Evolutionary conservation across 2,888 invertebrate species (phyloP).

Genomic region (Agonopterix heracliana): DNA sequence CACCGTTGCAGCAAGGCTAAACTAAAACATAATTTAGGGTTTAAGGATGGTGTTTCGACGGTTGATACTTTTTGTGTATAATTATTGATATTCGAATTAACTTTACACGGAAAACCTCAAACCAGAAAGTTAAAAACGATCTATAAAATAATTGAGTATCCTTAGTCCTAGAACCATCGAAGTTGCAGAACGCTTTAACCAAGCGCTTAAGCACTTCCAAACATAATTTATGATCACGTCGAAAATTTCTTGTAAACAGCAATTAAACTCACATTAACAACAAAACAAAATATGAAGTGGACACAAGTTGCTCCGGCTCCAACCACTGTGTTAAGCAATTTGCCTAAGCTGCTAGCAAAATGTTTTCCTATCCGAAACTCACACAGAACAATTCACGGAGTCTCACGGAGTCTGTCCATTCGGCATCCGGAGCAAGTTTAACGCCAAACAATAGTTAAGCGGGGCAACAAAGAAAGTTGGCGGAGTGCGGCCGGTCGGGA

Average conservation of each 20-base stretch:
- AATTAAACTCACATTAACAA: slow-evolving; percentile 58
- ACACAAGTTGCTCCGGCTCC: slow-evolving; percentile 27
- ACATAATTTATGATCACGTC: background rate
- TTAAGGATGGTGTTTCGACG: too few relatives aligned
- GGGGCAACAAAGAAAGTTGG: slow-evolving; percentile 64
- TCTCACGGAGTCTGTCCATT: slow-evolving; percentile 54
- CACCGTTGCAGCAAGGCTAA: too few relatives aligned
- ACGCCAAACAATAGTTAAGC: slow-evolving; percentile 62
- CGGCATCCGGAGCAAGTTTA: slow-evolving; percentile 59
- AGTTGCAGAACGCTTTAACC: too few relatives aligned
- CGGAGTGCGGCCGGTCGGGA: slow-evolving; percentile 36
- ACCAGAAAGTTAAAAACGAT: too few relatives aligned
- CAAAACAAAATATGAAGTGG: slow-evolving; percentile 55
- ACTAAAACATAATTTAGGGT: too few relatives aligned
- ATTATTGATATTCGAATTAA: too few relatives aligned
- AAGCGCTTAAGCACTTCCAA: too few relatives aligned
- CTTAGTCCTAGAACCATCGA: too few relatives aligned
- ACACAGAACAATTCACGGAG: slow-evolving; percentile 66
- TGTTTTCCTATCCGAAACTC: slow-evolving; percentile 69
- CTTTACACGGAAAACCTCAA: too few relatives aligned
- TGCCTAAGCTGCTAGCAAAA: slow-evolving; percentile 66
- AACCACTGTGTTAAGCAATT: slow-evolving; percentile 42
- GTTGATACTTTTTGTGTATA: too few relatives aligned
- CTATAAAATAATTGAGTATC: too few relatives aligned
- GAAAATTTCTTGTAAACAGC: slow-evolving; percentile 16